A percentile compares a stretch with the other conserved stretches of the same genome.
These are phyloP conservation scores for Hydrophis major DNA, from an alignment of 2,797 vertebrate genomes.

Conservation along the genomic window DNA sequence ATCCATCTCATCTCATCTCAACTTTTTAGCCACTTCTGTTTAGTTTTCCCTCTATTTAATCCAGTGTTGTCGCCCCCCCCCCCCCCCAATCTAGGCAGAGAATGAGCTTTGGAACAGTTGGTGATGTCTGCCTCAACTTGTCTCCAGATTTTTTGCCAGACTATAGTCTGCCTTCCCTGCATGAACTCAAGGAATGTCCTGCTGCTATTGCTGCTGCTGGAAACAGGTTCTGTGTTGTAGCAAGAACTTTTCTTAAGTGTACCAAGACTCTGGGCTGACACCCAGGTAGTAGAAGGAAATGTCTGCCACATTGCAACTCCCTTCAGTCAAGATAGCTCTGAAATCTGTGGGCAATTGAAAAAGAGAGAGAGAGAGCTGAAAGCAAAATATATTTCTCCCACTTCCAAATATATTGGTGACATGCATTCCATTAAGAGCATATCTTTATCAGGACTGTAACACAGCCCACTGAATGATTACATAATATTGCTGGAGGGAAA, in stretches of 20 bases:
- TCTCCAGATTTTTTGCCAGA: background rate
- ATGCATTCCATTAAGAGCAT: slow-evolving; percentile 2
- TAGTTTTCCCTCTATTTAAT: background rate
- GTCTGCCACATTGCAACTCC: background rate
- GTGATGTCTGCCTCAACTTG: background rate
- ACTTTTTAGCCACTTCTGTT: background rate
- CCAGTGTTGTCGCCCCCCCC: accelerated
- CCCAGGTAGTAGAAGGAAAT: background rate
- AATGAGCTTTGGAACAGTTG: background rate
- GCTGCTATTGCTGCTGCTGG: background rate
- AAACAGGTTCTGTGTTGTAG: background rate
- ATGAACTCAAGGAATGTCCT: background rate
- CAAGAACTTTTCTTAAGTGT: background rate
- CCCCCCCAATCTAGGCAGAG: background rate
- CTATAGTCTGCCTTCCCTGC: background rate
- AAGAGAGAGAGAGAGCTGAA: background rate
- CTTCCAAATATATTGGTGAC: background rate
- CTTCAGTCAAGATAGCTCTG: background rate
- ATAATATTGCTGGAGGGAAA: background rate
- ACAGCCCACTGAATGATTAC: background rate
- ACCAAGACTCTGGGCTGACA: background rate
- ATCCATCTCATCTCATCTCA: background rate
- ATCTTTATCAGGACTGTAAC: background rate
- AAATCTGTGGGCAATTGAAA: background rate
- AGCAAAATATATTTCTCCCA: background rate